Evolutionary conservation across 2,113 vertebrate species (phyloP).

Genomic region (Cettia cetti): DNA sequence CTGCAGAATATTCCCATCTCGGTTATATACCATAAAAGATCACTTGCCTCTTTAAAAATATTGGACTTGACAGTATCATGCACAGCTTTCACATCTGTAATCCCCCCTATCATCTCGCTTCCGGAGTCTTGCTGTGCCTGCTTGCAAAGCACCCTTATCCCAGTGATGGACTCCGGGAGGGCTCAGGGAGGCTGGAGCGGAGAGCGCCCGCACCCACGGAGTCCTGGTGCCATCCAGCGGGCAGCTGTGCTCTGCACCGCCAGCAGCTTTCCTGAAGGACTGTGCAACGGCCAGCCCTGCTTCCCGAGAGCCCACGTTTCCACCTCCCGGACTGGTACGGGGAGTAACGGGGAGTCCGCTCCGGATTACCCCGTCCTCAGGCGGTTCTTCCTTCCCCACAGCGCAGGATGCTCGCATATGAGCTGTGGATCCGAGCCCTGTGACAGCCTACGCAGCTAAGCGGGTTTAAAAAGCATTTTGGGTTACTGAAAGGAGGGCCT

Average conservation of each 20-base stretch:
- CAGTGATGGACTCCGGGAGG: accelerated
- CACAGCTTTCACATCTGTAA: background rate
- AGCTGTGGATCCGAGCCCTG: background rate
- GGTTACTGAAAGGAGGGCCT: background rate
- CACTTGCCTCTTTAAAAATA: background rate
- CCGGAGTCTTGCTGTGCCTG: background rate
- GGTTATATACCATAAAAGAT: background rate
- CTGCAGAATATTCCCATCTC: background rate
- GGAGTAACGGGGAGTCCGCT: accelerated
- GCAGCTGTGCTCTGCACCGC: accelerated
- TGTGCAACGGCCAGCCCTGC: background rate
- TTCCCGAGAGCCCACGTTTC: background rate
- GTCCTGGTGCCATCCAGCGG: background rate
- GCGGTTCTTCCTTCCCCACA: background rate
- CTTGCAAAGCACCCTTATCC: background rate
- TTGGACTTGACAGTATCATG: accelerated
- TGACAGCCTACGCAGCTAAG: no score
- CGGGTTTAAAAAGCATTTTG: background rate
- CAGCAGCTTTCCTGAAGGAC: background rate
- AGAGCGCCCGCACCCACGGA: accelerated
- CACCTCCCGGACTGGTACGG: background rate
- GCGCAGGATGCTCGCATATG: accelerated
- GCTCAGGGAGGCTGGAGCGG: background rate
- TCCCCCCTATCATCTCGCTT: background rate
- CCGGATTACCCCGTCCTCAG: accelerated